Evolutionary conservation across 2,797 vertebrate species (phyloP).

Genomic region (Pangasius krempfi): DNA sequence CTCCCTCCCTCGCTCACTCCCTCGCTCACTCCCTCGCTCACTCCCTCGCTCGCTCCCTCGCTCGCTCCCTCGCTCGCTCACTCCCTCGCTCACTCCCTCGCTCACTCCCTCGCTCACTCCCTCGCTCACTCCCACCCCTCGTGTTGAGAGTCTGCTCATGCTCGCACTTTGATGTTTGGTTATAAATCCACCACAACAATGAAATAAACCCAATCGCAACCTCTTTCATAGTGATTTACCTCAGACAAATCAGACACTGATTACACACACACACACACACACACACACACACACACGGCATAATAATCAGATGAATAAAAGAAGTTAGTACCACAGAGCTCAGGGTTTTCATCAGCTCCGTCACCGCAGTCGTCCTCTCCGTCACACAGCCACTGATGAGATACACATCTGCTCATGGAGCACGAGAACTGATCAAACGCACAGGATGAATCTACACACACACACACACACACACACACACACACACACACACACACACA

Average conservation of each 20-base stretch:
- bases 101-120: no score
- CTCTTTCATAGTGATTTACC: not conserved
- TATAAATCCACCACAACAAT: not conserved
- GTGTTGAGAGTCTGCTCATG: not conserved
- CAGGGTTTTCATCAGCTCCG: slow-evolving; percentile 88
- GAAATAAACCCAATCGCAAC: not conserved
- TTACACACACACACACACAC: not conserved
- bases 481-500: not conserved
- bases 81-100: not conserved
- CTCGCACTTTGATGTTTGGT: not conserved
- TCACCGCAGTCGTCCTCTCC: slow-evolving; percentile 96
- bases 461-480: slow-evolving; percentile 33
- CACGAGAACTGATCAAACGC: slow-evolving; percentile 96
- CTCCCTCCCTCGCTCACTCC: no score
- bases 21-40: not conserved
- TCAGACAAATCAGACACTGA: not conserved
- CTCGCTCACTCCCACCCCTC: not conserved
- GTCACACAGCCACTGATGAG: slow-evolving; percentile 93
- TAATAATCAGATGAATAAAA: not conserved
- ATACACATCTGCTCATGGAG: slow-evolving; percentile 94
- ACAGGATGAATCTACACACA: slow-evolving; percentile 86
- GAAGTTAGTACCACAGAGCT: slow-evolving; percentile 81
- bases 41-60: no score
- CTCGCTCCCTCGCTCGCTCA: no score
- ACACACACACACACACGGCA: not conserved